Percentiles rank a stretch among this genome's conserved stretches.
phyloP scores from a whole-genome alignment of 2,797 vertebrate genomes.

The Nyctalus aviator region DNA sequence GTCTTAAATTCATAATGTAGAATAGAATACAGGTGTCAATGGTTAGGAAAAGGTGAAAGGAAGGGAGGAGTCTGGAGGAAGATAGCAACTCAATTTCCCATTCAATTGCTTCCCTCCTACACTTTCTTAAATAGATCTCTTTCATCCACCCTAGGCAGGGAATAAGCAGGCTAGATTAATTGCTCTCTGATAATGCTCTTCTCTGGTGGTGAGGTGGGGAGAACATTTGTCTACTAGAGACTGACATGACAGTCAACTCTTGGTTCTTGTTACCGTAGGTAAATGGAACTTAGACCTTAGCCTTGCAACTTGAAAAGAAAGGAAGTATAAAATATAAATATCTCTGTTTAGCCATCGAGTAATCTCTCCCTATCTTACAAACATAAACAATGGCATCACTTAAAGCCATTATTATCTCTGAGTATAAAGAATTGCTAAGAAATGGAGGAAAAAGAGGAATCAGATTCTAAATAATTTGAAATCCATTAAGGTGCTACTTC shows the following conservation, averaged over 20 bases:
- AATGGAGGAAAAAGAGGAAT: neutral
- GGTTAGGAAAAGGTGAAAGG: neutral
- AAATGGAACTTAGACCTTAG: slow-evolving; percentile 37
- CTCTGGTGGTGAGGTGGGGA: neutral
- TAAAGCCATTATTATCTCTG: slow-evolving; percentile 39
- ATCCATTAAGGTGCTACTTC: slow-evolving; percentile 1
- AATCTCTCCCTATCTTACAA: slow-evolving; percentile 49
- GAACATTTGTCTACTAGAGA: neutral
- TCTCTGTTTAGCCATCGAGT: slow-evolving; percentile 52
- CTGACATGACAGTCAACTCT: slow-evolving; percentile 12
- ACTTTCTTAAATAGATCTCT: slow-evolving; percentile 33
- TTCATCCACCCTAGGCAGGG: neutral
- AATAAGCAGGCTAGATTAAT: slow-evolving; percentile 52
- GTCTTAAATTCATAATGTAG: neutral
- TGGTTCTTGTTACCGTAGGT: slow-evolving; percentile 37
- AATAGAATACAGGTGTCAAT: neutral
- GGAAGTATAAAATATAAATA: slow-evolving; percentile 59
- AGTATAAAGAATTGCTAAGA: slow-evolving; percentile 57
- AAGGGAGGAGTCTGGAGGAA: neutral
- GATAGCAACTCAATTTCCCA: slow-evolving; percentile 31
- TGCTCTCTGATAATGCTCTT: slow-evolving; percentile 18
- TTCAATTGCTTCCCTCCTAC: neutral
- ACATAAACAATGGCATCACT: slow-evolving; percentile 45
- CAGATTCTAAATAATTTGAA: slow-evolving; percentile 46
- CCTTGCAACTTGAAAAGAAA: slow-evolving; percentile 61